Evolutionary conservation across 2,888 invertebrate species (phyloP), one percentile per base, ranked within the genome.

Genomic region (Polymixis lichenea): DNA sequence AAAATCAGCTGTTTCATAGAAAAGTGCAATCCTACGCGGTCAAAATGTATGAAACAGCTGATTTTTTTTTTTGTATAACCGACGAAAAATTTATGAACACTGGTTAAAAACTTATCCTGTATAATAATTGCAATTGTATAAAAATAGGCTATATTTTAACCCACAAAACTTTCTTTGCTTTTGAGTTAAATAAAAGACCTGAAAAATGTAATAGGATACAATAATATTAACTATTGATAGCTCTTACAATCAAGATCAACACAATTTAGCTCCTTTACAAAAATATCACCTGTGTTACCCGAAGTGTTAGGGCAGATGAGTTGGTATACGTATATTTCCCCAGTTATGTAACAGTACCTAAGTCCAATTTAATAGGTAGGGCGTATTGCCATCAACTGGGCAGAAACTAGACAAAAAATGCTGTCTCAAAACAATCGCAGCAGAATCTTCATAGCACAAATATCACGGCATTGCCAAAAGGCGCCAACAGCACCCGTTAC

Each of bases 401-500:
- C n/a, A 55, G 1, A 25, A 56, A 56, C 1, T 1, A 7, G 7
- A 25, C 15, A 25, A 28, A 56, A 62, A 28, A 19, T 0, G 25
- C 19, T 3, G 9, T 28, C 2, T 25, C n/a, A 15, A 25, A 68
- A 46, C 11, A 17, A 9, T n/a, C n/a, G 28, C 2, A 76, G 19
- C 7, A 75, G 28, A 75, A 28, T 25, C 15, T 28, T 51, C 9
- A 67, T 53, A 75, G 72, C 77, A 72, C 70, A 82, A 68, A 77
- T 62, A 70, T 87, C 64, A 87, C 62, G 53, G 58, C 43, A 7
- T 64, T 32, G 58, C 53, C 60, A 71, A 58, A 80, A 82, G 87
- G 82, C 88, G 89, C 89, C 88, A 87, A 65, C 60, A 80, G 65
- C 60, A 43, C 68, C 81, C 68, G 72, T 78, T 78, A 79, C 22